Conservation (phyloP, 1,140 invertebrate genomes). For the Lepidurus packardi region DNA sequence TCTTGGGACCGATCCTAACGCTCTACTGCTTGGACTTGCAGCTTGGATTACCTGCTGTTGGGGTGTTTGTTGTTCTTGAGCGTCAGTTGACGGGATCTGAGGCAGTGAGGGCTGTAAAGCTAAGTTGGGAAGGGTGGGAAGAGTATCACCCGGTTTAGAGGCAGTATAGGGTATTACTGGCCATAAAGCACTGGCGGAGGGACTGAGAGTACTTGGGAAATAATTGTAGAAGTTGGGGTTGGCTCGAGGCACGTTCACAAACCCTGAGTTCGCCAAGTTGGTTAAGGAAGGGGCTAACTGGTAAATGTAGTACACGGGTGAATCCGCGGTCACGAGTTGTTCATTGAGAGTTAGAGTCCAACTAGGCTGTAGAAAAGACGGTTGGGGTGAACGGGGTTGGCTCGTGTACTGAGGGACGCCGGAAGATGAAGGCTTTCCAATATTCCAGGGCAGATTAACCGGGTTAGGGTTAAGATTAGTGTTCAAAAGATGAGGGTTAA, state of each 20-base stretch:
- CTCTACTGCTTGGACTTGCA: not conserved
- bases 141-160: not conserved
- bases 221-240: not conserved
- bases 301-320: conserved; percentile 2
- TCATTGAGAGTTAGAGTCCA: not conserved
- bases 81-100: not conserved
- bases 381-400: not conserved
- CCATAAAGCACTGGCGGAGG: not conserved
- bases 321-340: not conserved
- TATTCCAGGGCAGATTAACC: not conserved
- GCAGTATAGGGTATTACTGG: not conserved
- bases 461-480: not conserved
- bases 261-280: not conserved
- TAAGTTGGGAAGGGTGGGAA: not conserved
- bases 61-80: not conserved
- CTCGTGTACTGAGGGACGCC: not conserved
- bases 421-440: not conserved
- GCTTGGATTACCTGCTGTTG: not conserved
- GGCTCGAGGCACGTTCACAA: not conserved
- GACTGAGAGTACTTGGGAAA: not conserved
- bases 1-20: not conserved
- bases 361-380: not conserved
- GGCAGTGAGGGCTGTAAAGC: not conserved
- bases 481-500: not conserved
- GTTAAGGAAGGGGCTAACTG: not conserved